These are phyloP conservation scores for Plecturocebus donacophilus DNA, from an alignment of 2,113 vertebrate genomes.

Conservation along the genomic window DNA sequence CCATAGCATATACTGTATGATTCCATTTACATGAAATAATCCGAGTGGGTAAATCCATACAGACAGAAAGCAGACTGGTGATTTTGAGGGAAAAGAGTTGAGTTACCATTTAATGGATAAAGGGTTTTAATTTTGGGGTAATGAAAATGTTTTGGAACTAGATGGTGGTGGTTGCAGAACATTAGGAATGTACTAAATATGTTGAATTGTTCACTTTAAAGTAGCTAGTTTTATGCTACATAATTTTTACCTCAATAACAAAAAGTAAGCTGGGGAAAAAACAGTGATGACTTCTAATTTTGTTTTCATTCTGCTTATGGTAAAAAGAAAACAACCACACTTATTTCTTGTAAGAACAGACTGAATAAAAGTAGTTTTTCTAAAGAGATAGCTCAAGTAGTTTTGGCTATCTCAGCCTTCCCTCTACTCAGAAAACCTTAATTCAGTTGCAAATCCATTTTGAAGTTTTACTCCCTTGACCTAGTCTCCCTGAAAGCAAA, in stretches of 20 bases:
- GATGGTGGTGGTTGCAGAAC: background rate
- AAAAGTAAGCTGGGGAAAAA: background rate
- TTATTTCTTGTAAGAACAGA: background rate
- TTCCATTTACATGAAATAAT: background rate
- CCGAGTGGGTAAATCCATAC: background rate
- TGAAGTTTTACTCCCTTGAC: background rate
- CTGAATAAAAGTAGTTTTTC: background rate
- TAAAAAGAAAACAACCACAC: background rate
- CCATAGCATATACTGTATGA: background rate
- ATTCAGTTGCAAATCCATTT: background rate
- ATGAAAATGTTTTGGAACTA: background rate
- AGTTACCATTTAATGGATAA: background rate
- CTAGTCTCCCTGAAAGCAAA: background rate
- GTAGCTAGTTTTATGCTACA: background rate
- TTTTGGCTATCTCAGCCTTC: background rate
- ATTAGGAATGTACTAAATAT: background rate
- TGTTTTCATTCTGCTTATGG: background rate
- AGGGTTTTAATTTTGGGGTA: background rate
- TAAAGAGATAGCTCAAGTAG: background rate
- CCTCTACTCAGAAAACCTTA: background rate
- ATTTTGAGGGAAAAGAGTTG: background rate
- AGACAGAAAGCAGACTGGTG: background rate
- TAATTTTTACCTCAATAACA: background rate
- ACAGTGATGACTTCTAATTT: background rate
- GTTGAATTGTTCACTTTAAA: background rate